phyloP scores from a whole-genome alignment of 1,140 invertebrate genomes.

The Apis mellifera region DNA sequence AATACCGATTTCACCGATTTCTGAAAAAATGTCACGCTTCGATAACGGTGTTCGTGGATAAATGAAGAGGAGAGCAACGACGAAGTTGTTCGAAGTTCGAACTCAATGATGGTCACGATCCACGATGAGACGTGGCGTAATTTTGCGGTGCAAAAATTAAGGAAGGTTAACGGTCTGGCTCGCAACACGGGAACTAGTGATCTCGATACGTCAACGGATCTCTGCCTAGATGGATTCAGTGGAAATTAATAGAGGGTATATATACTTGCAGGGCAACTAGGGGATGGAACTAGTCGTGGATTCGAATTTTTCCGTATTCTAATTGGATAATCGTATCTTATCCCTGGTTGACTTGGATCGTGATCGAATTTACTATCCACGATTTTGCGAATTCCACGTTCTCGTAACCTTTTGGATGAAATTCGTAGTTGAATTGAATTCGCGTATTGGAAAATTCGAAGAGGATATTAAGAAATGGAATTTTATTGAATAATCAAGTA shows the following conservation, averaged over 20 bases:
- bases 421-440: too few species aligned
- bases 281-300: slow-evolving; percentile 43
- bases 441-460: too few species aligned
- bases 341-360: slow-evolving; percentile 46
- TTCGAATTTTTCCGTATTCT: slow-evolving; percentile 61
- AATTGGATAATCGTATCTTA: slow-evolving; percentile 61
- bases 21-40: not conserved
- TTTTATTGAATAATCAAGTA: too few species aligned
- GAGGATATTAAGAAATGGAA: too few species aligned
- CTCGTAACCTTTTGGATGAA: slow-evolving; percentile 11
- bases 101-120: slow-evolving; percentile 15
- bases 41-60: not conserved
- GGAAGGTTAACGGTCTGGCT: slow-evolving; percentile 28
- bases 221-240: slow-evolving; percentile 38
- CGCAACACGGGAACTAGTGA: not conserved
- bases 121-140: slow-evolving; percentile 1
- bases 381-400: slow-evolving; percentile 45
- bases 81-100: not conserved
- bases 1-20: not conserved
- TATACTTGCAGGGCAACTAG: not conserved
- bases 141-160: slow-evolving; percentile 24
- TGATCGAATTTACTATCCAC: slow-evolving; percentile 46
- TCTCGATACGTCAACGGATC: slow-evolving; percentile 25
- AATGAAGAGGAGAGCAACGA: not conserved
- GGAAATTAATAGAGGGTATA: slow-evolving; percentile 53